These are phyloP conservation scores for Nyctereutes procyonoides DNA, from an alignment of 2,113 vertebrate genomes.

Conservation along the genomic window DNA sequence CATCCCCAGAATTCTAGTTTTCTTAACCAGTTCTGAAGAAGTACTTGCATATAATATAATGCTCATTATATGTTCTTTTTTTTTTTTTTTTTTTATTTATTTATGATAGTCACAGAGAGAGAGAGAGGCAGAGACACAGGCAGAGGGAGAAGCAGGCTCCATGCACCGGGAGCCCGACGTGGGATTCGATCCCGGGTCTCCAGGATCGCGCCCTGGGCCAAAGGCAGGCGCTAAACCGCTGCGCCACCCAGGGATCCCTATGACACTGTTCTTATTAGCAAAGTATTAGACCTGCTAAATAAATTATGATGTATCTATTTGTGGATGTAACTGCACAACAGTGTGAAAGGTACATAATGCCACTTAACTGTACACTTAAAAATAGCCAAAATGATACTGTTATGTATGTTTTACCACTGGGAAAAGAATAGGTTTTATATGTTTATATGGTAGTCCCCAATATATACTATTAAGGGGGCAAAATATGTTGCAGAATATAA, in stretches of 20 bases:
- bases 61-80: no score
- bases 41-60: background rate
- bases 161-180: no score
- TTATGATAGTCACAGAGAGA: no score
- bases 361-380: background rate
- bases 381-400: background rate
- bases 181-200: no score
- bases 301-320: background rate
- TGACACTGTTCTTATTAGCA: background rate
- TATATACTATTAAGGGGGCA: background rate
- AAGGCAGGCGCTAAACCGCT: no score
- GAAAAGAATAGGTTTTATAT: background rate
- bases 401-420: background rate
- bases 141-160: no score
- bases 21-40: conserved; percentile 37
- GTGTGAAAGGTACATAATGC: background rate
- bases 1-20: background rate
- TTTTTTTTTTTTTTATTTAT: no score
- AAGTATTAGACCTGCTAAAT: background rate
- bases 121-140: no score
- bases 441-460: background rate
- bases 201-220: no score
- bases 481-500: background rate
- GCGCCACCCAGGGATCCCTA: no score
- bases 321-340: background rate